These are phyloP conservation scores for Sphaeramia orbicularis DNA, from an alignment of 2,797 vertebrate genomes.

Conservation along the genomic window DNA sequence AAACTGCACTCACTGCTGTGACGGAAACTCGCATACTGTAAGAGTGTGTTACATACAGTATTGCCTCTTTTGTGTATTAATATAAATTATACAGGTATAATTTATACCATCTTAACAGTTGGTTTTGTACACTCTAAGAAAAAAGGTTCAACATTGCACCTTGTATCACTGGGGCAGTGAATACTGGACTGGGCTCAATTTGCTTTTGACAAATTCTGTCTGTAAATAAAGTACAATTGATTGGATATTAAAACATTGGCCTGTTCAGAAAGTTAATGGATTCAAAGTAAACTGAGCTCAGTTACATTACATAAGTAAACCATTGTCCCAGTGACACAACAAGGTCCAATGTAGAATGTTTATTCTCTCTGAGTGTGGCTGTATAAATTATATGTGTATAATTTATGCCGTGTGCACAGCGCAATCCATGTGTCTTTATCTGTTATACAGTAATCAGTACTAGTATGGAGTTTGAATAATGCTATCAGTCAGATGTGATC, in stretches of 20 bases:
- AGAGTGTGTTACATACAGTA: conserved; percentile 66
- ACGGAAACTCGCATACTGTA: conserved; percentile 48
- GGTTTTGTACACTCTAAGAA: conserved; percentile 66
- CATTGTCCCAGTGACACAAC: conserved; percentile 61
- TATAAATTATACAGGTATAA: conserved; percentile 82
- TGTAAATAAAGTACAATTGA: neutral
- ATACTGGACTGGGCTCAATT: conserved; percentile 37
- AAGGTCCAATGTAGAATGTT: conserved; percentile 69
- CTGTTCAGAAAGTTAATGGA: conserved; percentile 1
- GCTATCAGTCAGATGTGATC: conserved; percentile 68
- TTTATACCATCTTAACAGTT: conserved; percentile 76
- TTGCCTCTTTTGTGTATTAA: conserved; percentile 72
- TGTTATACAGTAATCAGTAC: conserved; percentile 80
- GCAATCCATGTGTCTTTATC: conserved; percentile 92
- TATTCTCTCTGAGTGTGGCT: conserved; percentile 74
- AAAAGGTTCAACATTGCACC: conserved; percentile 71
- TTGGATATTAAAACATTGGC: neutral
- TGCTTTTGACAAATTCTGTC: conserved; percentile 31
- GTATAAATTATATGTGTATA: conserved; percentile 89
- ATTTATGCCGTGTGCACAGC: conserved; percentile 89
- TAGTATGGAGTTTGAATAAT: conserved; percentile 40
- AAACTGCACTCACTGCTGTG: conserved; percentile 66
- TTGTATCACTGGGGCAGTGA: conserved; percentile 63
- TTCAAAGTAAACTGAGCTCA: conserved; percentile 36
- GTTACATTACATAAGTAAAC: conserved; percentile 6